Conservation (phyloP, 23 tunicate genomes). For the Styela clava region DNA sequence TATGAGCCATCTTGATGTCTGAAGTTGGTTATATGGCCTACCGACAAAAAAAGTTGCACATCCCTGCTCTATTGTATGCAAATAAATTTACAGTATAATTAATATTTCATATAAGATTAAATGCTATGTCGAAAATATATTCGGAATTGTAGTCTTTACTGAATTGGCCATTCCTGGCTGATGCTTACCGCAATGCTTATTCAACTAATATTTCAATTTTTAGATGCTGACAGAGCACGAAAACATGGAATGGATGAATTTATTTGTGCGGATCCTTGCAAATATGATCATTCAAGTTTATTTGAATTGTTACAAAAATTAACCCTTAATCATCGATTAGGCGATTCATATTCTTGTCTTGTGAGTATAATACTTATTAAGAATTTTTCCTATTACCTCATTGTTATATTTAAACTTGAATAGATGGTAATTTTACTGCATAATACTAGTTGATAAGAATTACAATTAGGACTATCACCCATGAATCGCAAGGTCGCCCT, state of each 20-base stretch:
- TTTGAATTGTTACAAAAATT: slow-evolving; percentile 77
- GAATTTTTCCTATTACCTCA: not conserved
- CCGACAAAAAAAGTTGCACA: too few species aligned
- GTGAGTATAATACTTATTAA: slow-evolving; percentile 30
- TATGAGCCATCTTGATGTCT: too few species aligned
- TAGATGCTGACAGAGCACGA: slow-evolving; percentile 73
- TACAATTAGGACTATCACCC: not conserved
- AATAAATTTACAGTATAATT: too few species aligned
- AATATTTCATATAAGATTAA: too few species aligned
- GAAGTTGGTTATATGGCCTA: too few species aligned
- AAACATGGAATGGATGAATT: slow-evolving; percentile 85
- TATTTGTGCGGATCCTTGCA: slow-evolving; percentile 84
- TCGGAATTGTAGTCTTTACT: too few species aligned
- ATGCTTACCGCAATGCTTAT: too few species aligned
- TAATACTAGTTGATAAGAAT: not conserved
- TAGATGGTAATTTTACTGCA: not conserved
- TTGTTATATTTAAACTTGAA: not conserved
- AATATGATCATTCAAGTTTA: slow-evolving; percentile 80
- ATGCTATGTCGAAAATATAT: too few species aligned
- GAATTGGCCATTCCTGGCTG: too few species aligned
- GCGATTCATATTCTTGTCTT: slow-evolving; percentile 88
- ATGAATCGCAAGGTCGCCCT: too few species aligned
- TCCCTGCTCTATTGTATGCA: too few species aligned
- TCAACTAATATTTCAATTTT: too few species aligned
- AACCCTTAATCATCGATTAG: slow-evolving; percentile 82